phyloP scores from a whole-genome alignment of 2,888 invertebrate species.

The Ennomos quercinarius region DNA sequence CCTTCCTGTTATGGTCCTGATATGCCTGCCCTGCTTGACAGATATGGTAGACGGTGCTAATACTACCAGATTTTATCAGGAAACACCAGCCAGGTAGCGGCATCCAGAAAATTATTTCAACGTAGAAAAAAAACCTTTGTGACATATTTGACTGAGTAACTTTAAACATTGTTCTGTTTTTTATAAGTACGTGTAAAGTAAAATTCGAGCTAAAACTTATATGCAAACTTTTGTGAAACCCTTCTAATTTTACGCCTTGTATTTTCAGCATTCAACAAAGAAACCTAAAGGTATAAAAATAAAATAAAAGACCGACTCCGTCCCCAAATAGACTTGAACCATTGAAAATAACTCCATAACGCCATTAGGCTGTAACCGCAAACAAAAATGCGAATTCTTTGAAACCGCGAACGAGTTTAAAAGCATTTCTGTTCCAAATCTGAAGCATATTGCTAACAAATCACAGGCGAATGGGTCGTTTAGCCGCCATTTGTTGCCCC shows the following conservation, averaged over 20 bases:
- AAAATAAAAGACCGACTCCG: constrained; percentile 10
- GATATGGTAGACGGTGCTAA: too few relatives aligned
- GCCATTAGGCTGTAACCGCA: constrained; percentile 43
- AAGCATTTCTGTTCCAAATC: constrained; percentile 77
- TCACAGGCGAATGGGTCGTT: constrained; percentile 83
- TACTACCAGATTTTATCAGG: too few relatives aligned
- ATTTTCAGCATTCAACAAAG: constrained; percentile 9
- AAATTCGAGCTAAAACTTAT: too few relatives aligned
- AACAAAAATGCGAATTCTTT: constrained; percentile 49
- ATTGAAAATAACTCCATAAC: constrained; percentile 32
- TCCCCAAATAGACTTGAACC: constrained; percentile 10
- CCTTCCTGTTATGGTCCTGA: neutral
- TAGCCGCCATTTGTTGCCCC: constrained; percentile 81
- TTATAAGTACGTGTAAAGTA: too few relatives aligned
- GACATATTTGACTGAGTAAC: too few relatives aligned
- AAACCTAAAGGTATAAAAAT: constrained; percentile 11
- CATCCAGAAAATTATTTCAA: too few relatives aligned
- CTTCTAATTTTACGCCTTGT: neutral
- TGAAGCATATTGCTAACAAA: constrained; percentile 84
- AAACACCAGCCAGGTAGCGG: too few relatives aligned
- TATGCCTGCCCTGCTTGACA: neutral
- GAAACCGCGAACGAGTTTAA: constrained; percentile 64
- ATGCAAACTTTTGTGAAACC: too few relatives aligned
- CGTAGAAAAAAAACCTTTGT: too few relatives aligned
- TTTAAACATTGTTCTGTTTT: too few relatives aligned